Percentiles rank a stretch among this genome's conserved stretches.
phyloP scores from a whole-genome alignment of 2,888 invertebrate genomes.

The Dermolepida albohirtum region DNA sequence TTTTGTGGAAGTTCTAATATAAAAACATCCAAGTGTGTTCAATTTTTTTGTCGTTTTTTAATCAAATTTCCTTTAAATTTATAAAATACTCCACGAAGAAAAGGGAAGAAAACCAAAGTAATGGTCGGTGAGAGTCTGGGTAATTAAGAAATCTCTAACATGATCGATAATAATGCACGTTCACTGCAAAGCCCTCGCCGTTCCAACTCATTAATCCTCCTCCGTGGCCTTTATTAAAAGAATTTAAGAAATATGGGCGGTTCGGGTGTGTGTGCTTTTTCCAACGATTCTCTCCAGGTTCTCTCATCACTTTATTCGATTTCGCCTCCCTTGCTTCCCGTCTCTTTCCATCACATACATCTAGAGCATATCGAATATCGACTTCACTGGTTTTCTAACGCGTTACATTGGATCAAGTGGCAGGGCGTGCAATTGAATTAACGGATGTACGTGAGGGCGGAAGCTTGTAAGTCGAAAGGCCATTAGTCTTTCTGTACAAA shows the following conservation, averaged over 20 bases:
- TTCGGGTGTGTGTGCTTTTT: slow-evolving; percentile 50
- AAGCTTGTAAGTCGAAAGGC: slow-evolving; percentile 62
- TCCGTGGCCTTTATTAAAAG: slow-evolving; percentile 66
- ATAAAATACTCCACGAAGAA: neutral
- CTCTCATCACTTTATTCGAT: neutral
- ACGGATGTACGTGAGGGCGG: slow-evolving; percentile 62
- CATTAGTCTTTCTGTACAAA: slow-evolving; percentile 64
- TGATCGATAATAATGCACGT: slow-evolving; percentile 60
- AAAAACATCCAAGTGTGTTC: neutral
- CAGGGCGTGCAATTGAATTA: slow-evolving; percentile 62
- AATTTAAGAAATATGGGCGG: slow-evolving; percentile 68
- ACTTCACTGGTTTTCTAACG: slow-evolving; percentile 55
- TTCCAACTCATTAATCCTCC: slow-evolving; percentile 64
- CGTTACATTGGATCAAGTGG: slow-evolving; percentile 63
- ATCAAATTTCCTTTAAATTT: neutral
- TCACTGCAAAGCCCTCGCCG: slow-evolving; percentile 54
- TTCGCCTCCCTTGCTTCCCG: neutral
- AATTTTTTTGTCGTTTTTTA: neutral
- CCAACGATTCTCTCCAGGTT: slow-evolving; percentile 1
- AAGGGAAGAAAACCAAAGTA: slow-evolving; percentile 42
- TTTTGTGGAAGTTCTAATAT: neutral
- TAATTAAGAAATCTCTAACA: slow-evolving; percentile 62
- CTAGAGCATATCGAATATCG: slow-evolving; percentile 48
- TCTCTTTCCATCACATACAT: too few species aligned
- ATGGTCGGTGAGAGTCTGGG: slow-evolving; percentile 54